Evolutionary conservation across 2,797 vertebrate genomes (phyloP).

Genomic region (Saxicola maurus): DNA sequence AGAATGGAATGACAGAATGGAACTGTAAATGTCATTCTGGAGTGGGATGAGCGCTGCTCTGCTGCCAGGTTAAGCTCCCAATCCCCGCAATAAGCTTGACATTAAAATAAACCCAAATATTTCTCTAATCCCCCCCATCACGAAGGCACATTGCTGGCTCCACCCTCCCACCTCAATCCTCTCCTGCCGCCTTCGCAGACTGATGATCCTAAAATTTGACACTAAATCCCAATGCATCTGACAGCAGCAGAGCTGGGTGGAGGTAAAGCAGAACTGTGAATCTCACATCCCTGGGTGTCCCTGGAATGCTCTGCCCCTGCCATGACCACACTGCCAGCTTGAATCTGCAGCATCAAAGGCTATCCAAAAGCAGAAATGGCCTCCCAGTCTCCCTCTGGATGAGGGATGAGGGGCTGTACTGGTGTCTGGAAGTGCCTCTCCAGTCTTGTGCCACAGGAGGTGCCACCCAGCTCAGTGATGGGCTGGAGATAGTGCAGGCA

Average conservation of each 20-base stretch:
- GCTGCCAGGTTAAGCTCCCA: slow-evolving; percentile 20
- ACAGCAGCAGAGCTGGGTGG: not conserved
- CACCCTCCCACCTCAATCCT: not conserved
- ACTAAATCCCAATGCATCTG: not conserved
- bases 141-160: not conserved
- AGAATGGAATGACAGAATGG: not conserved
- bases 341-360: not conserved
- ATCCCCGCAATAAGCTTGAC: not conserved
- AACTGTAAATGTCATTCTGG: not conserved
- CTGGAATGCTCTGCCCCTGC: not conserved
- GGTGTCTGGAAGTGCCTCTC: not conserved
- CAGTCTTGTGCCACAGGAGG: not conserved
- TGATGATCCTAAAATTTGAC: not conserved
- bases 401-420: not conserved
- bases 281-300: not conserved
- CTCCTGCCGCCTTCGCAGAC: accelerated
- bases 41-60: not conserved
- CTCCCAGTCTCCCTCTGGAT: not conserved
- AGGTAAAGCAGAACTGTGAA: not conserved
- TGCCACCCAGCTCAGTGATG: not conserved
- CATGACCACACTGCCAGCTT: accelerated
- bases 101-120: slow-evolving; percentile 27
- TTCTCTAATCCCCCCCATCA: slow-evolving; percentile 19
- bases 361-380: not conserved
- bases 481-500: not conserved